phyloP scores from a whole-genome alignment of 2,113 vertebrate genomes.

The Scolopax mira region DNA sequence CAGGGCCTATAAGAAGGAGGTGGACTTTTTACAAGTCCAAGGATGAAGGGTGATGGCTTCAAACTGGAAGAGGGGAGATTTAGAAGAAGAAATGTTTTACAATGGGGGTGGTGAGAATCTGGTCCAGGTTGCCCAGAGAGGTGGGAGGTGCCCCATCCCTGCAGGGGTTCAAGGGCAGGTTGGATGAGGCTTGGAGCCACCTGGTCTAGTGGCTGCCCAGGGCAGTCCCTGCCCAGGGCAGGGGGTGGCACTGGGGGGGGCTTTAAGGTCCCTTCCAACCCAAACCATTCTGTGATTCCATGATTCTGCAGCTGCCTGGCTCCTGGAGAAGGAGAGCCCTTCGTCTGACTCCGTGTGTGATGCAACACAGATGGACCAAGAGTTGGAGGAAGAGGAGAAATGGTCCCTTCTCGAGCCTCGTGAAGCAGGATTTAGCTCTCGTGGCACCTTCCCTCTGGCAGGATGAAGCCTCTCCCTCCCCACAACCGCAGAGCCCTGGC shows the following conservation, averaged over 20 bases:
- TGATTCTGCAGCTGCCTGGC: background rate
- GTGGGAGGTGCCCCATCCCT: background rate
- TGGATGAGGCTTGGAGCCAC: background rate
- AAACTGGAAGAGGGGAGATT: background rate
- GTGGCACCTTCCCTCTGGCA: rapidly evolving
- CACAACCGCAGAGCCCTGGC: background rate
- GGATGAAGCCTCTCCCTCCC: background rate
- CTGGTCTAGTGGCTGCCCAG: background rate
- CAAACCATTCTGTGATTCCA: background rate
- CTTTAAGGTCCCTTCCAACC: background rate
- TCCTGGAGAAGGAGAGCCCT: background rate
- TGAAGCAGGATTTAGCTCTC: background rate
- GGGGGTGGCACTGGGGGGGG: too few species aligned
- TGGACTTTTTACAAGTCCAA: background rate
- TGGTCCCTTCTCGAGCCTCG: background rate
- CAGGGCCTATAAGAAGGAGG: background rate
- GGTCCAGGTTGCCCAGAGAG: background rate
- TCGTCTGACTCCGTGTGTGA: rapidly evolving
- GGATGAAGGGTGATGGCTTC: background rate
- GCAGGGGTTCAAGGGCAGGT: background rate
- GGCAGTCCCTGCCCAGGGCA: too few species aligned
- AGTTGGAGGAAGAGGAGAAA: background rate
- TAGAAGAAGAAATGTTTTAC: background rate
- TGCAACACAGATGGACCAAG: background rate
- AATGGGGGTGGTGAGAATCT: background rate